Percentiles rank a stretch among this genome's conserved stretches.
phyloP scores from a whole-genome alignment of 2,113 vertebrate species.

The Pholis gunnellus region DNA sequence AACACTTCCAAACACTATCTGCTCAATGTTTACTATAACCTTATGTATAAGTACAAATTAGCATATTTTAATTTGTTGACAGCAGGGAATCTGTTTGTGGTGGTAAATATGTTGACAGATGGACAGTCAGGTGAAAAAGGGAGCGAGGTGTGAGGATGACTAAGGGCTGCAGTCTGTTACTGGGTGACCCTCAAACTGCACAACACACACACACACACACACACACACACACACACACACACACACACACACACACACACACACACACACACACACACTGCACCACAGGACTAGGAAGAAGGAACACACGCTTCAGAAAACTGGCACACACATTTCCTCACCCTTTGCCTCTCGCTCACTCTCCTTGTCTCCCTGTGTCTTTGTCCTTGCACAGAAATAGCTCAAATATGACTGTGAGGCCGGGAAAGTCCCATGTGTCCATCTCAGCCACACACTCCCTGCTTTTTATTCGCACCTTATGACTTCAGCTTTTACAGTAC shows the following conservation, averaged over 20 bases:
- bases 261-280: conserved; percentile 29
- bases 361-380: conserved; percentile 61
- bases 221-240: conserved; percentile 28
- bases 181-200: conserved; percentile 70
- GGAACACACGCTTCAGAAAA: conserved; percentile 69
- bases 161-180: conserved; percentile 71
- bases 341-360: conserved; percentile 55
- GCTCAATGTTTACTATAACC: conserved; percentile 36
- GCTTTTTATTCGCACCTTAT: conserved; percentile 20
- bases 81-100: conserved; percentile 50
- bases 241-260: conserved; percentile 36
- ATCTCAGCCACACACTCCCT: conserved; percentile 28
- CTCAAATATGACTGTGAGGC: conserved; percentile 51
- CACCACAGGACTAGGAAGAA: conserved; percentile 71
- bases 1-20: conserved; percentile 7
- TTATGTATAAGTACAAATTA: conserved; percentile 29
- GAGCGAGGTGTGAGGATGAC: conserved; percentile 76
- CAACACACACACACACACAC: conserved; percentile 32
- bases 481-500: not conserved
- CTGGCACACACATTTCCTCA: conserved; percentile 65
- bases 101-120: conserved; percentile 74
- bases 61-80: conserved; percentile 60
- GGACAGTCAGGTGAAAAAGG: conserved; percentile 68
- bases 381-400: conserved; percentile 79
- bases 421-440: conserved; percentile 70